Conservation (phyloP, 2,888 invertebrate species). For the Sclerodermus sp. region DNA sequence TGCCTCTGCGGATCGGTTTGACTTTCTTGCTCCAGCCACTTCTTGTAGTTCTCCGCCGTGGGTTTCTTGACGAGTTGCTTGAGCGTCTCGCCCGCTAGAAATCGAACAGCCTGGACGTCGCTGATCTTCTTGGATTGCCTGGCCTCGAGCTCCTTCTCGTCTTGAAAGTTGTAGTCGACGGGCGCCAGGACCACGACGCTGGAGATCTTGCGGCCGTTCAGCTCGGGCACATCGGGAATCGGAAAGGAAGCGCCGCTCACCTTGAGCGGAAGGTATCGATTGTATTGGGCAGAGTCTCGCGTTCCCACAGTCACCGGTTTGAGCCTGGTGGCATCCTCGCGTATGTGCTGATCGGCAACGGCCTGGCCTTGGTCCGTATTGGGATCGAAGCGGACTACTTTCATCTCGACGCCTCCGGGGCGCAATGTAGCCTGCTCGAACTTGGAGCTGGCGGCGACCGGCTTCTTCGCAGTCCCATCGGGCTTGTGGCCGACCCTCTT, state of each 20-base stretch:
- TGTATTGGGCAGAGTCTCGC: constrained; percentile 69
- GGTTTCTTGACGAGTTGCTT: constrained; percentile 77
- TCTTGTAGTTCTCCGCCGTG: constrained; percentile 74
- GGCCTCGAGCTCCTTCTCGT: constrained; percentile 44
- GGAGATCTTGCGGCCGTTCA: constrained; percentile 76
- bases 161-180: constrained; percentile 70
- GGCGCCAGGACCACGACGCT: constrained; percentile 86
- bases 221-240: constrained; percentile 75
- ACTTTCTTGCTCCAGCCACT: constrained; percentile 78
- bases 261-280: constrained; percentile 81
- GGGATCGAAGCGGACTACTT: constrained; percentile 82
- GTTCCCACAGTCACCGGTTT: constrained; percentile 70
- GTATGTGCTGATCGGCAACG: constrained; percentile 72
- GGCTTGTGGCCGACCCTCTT: constrained; percentile 48
- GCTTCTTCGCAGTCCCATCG: constrained; percentile 26
- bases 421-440: constrained; percentile 54
- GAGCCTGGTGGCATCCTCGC: constrained; percentile 71
- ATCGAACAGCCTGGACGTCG: constrained; percentile 72
- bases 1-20: constrained; percentile 75
- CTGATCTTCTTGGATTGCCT: constrained; percentile 59
- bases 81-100: constrained; percentile 74
- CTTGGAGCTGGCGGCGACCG: constrained; percentile 25
- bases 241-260: constrained; percentile 85
- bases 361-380: constrained; percentile 72
- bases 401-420: constrained; percentile 75